A percentile compares a stretch with the other conserved stretches of the same genome.
Conservation (phyloP, 2,113 vertebrate genomes). For the Pangasianodon gigas region DNA sequence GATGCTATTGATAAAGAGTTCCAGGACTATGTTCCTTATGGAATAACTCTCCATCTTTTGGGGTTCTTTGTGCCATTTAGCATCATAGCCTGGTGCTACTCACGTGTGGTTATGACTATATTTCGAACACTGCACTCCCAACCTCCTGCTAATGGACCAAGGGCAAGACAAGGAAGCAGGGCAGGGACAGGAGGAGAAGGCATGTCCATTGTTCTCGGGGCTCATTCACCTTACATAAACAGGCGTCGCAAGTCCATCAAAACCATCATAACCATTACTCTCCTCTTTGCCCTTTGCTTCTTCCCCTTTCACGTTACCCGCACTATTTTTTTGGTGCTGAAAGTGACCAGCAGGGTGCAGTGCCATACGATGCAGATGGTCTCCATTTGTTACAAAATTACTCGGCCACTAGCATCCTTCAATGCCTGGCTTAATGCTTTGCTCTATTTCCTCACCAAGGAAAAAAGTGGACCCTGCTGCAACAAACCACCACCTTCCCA, state of each 20-base stretch:
- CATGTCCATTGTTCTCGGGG: slow-evolving; percentile 52
- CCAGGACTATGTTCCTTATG: slow-evolving; percentile 77
- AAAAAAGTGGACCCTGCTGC: slow-evolving; percentile 72
- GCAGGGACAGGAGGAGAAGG: slow-evolving; percentile 41
- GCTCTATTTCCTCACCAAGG: slow-evolving; percentile 81
- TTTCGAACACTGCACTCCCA: slow-evolving; percentile 72
- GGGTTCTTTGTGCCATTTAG: slow-evolving; percentile 79
- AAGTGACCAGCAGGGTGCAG: slow-evolving; percentile 65
- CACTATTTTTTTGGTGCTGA: slow-evolving; percentile 77
- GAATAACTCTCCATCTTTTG: slow-evolving; percentile 75
- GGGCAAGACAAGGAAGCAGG: slow-evolving; percentile 54
- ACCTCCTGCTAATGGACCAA: slow-evolving; percentile 55
- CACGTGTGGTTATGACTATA: slow-evolving; percentile 76
- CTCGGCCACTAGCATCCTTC: slow-evolving; percentile 78
- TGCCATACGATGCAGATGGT: slow-evolving; percentile 73
- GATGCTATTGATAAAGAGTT: slow-evolving; percentile 79
- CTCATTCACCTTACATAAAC: slow-evolving; percentile 69
- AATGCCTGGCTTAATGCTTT: slow-evolving; percentile 81
- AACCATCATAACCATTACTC: slow-evolving; percentile 79
- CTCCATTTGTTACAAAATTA: slow-evolving; percentile 82
- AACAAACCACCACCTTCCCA: slow-evolving; percentile 52
- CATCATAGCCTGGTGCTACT: slow-evolving; percentile 82
- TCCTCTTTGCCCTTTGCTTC: slow-evolving; percentile 80
- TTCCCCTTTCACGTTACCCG: slow-evolving; percentile 80
- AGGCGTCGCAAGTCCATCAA: slow-evolving; percentile 78